Conservation (phyloP, 2,888 invertebrate species). For the Zygogramma bicolorata region DNA sequence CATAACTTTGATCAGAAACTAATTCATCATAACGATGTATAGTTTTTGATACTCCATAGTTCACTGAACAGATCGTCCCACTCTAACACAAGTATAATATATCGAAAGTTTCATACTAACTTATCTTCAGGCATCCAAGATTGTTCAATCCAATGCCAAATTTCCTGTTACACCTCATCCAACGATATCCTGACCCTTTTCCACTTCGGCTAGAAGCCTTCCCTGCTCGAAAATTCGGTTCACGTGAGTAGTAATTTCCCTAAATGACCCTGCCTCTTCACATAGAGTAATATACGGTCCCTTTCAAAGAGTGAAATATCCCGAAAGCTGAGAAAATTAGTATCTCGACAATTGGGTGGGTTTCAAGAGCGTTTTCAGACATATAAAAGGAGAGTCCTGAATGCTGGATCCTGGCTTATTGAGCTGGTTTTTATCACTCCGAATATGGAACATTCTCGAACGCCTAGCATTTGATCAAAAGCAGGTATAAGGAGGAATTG, state of each 20-base stretch:
- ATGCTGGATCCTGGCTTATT: slow-evolving; percentile 28
- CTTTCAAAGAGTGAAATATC: slow-evolving; percentile 30
- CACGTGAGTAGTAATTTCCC: slow-evolving; percentile 11
- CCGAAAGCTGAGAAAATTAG: slow-evolving; percentile 33
- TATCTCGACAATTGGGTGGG: slow-evolving; percentile 29
- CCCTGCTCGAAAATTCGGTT: not conserved
- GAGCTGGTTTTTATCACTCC: slow-evolving; percentile 33
- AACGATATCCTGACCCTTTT: slow-evolving; percentile 2
- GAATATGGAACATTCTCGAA: slow-evolving; percentile 32
- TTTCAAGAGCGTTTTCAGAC: slow-evolving; percentile 30
- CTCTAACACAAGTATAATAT: no score
- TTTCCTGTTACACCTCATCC: not conserved
- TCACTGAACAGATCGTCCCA: no score
- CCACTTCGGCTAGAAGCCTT: not conserved
- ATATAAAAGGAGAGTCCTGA: slow-evolving; percentile 2
- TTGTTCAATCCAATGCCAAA: no score
- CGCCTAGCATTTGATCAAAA: slow-evolving; percentile 31
- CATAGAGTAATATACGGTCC: slow-evolving; percentile 12
- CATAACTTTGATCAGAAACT: no score
- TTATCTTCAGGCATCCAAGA: no score
- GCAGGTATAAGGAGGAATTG: slow-evolving; percentile 24
- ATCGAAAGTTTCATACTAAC: no score
- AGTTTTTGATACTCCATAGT: no score
- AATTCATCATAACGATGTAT: no score
- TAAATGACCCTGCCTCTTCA: slow-evolving; percentile 11